These are phyloP conservation scores for Anabacerthia variegaticeps DNA, from an alignment of 2,797 vertebrate genomes.

Conservation along the genomic window DNA sequence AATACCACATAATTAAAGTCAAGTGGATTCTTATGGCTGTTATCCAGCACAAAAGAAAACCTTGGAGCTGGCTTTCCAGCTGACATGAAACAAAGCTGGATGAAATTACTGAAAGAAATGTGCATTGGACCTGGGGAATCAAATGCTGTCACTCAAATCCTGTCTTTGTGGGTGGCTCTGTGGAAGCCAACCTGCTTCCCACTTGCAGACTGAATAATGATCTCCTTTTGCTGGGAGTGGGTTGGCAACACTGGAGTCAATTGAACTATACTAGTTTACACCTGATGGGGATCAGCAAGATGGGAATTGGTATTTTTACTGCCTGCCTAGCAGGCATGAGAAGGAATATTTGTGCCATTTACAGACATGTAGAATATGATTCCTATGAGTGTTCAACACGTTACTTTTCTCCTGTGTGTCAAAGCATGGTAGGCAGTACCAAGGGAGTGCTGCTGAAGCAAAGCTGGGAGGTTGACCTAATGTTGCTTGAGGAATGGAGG, in stretches of 20 bases:
- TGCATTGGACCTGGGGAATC: rapidly evolving
- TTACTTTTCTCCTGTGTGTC: not conserved
- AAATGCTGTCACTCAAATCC: not conserved
- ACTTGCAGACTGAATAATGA: not conserved
- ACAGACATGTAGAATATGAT: not conserved
- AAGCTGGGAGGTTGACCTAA: not conserved
- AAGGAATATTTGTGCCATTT: not conserved
- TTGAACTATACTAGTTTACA: not conserved
- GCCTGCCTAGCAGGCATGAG: not conserved
- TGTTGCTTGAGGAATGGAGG: not conserved
- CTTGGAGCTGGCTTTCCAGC: not conserved
- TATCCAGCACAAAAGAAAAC: not conserved
- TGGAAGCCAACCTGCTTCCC: not conserved
- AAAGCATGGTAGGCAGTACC: not conserved
- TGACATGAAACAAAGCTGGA: not conserved
- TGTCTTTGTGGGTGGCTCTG: not conserved
- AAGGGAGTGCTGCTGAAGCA: not conserved
- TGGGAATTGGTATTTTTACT: not conserved
- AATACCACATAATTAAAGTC: not conserved
- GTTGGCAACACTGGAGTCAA: not conserved
- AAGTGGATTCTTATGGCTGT: not conserved
- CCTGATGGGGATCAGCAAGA: not conserved
- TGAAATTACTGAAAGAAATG: not conserved
- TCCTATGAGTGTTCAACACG: not conserved
- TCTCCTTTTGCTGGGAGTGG: not conserved